Percentiles rank a stretch among this genome's conserved stretches.
These are phyloP conservation scores for Scomber colias DNA, from an alignment of 2,113 vertebrate genomes.

Conservation along the genomic window DNA sequence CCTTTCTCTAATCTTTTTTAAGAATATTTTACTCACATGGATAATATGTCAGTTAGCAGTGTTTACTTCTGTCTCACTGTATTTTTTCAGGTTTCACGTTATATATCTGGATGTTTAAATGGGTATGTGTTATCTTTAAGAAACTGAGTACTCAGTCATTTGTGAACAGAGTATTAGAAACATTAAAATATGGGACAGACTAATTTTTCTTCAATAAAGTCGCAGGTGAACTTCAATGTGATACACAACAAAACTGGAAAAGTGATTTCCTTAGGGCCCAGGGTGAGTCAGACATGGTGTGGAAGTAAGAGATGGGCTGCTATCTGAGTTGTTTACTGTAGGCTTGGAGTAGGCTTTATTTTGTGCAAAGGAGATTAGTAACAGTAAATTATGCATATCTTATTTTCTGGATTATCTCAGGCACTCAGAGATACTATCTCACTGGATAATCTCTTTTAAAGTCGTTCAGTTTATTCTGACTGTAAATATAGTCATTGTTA, in stretches of 20 bases:
- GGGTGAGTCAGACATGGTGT: slow-evolving; percentile 62
- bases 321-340: slow-evolving; percentile 80
- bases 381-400: slow-evolving; percentile 87
- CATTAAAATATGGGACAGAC: slow-evolving; percentile 6
- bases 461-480: slow-evolving; percentile 72
- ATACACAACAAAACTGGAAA: slow-evolving; percentile 76
- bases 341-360: slow-evolving; percentile 78
- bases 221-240: slow-evolving; percentile 56
- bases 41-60: too few relatives aligned
- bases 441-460: slow-evolving; percentile 79
- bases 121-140: neutral
- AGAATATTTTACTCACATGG: too few relatives aligned
- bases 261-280: slow-evolving; percentile 64
- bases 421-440: slow-evolving; percentile 81
- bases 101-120: slow-evolving; percentile 12
- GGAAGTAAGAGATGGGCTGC: slow-evolving; percentile 64
- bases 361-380: slow-evolving; percentile 85
- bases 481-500: slow-evolving; percentile 73
- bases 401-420: slow-evolving; percentile 83
- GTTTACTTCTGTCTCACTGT: neutral
- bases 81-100: neutral
- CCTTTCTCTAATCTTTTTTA: too few relatives aligned
- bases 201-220: slow-evolving; percentile 39
- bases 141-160: slow-evolving; percentile 9
- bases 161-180: neutral